phyloP scores from a whole-genome alignment of 1,140 invertebrate genomes.

The Polypedilum pembai region DNA sequence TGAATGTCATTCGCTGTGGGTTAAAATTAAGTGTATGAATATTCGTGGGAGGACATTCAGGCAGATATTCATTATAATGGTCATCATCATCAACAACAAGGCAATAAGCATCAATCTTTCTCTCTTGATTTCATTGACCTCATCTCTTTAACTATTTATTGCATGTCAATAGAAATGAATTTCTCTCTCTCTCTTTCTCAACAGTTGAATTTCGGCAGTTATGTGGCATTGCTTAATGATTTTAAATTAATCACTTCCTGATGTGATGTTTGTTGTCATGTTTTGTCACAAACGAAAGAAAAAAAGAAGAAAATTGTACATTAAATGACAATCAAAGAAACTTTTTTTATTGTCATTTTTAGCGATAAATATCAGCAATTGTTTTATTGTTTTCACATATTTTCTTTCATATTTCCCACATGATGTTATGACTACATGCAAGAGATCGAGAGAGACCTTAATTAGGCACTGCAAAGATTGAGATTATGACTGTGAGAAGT shows the following conservation, averaged over 20 bases:
- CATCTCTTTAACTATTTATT: neutral
- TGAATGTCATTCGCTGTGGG: neutral
- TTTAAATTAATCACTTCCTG: conserved; percentile 28
- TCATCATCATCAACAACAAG: neutral
- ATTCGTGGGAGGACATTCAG: neutral
- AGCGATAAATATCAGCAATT: neutral
- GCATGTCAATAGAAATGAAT: conserved; percentile 4
- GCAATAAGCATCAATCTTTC: neutral
- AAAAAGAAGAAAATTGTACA: neutral
- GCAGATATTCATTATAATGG: neutral
- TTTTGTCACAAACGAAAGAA: neutral
- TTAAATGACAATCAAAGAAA: too few relatives aligned
- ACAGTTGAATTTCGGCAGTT: neutral
- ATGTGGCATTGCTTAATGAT: conserved; percentile 23
- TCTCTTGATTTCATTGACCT: conserved; percentile 3
- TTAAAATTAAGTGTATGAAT: neutral
- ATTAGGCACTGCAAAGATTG: too few relatives aligned
- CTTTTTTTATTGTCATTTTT: too few relatives aligned
- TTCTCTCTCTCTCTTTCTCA: neutral
- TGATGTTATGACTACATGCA: neutral
- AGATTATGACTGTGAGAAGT: too few relatives aligned
- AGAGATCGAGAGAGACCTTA: too few relatives aligned
- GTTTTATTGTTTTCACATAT: neutral
- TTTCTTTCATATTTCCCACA: neutral
- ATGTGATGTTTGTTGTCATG: neutral